These are phyloP conservation scores for Drosophila sturtevanti DNA, from an alignment of 1,140 invertebrate genomes.

Conservation along the genomic window DNA sequence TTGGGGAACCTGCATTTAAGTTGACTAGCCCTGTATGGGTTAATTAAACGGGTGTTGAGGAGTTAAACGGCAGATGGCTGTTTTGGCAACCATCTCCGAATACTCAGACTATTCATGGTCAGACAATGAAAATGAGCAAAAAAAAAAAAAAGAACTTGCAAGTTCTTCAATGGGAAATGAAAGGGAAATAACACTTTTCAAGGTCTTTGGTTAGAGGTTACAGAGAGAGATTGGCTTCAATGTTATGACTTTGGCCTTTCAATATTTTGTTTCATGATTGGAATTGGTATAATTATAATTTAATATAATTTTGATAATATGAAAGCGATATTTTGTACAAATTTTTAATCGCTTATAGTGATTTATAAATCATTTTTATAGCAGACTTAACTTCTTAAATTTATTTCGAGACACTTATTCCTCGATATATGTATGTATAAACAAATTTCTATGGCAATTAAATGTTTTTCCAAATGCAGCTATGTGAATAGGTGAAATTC, in stretches of 20 bases:
- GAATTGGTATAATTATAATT: too few relatives aligned
- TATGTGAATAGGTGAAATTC: neutral
- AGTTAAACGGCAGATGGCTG: constrained; percentile 49
- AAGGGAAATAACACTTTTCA: constrained; percentile 5
- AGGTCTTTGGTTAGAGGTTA: neutral
- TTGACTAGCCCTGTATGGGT: constrained; percentile 48
- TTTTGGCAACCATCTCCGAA: constrained; percentile 1
- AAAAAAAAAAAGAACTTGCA: neutral
- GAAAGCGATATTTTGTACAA: too few relatives aligned
- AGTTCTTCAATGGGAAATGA: constrained; percentile 3
- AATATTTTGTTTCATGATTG: too few relatives aligned
- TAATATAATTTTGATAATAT: too few relatives aligned
- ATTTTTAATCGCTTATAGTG: too few relatives aligned
- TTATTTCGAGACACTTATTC: too few relatives aligned
- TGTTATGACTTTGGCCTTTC: too few relatives aligned
- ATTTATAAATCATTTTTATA: too few relatives aligned
- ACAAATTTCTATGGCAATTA: too few relatives aligned
- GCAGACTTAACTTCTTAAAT: too few relatives aligned
- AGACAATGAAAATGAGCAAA: neutral
- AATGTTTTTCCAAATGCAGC: neutral
- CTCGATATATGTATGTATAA: too few relatives aligned
- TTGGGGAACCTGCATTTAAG: constrained; percentile 2
- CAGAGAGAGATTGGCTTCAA: neutral
- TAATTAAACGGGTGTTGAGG: constrained; percentile 63
- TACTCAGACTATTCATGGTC: neutral